These are phyloP conservation scores for Callitettix versicolor DNA, from an alignment of 1,140 invertebrate species.

Conservation along the genomic window DNA sequence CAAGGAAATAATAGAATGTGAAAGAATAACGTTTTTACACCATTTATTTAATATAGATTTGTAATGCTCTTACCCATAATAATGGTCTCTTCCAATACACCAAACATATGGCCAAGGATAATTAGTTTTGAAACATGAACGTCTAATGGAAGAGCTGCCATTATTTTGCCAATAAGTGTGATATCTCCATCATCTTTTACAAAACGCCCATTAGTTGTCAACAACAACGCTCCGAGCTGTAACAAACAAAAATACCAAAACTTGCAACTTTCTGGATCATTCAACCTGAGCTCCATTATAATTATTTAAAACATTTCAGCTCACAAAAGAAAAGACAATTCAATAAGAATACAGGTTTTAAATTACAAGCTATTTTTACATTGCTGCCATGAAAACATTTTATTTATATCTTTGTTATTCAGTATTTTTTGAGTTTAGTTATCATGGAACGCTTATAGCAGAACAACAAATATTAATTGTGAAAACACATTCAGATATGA, in stretches of 20 bases:
- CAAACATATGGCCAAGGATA: constrained; percentile 77
- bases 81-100: constrained; percentile 70
- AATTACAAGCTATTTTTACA: too few species aligned
- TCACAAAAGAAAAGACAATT: not conserved
- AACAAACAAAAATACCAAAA: constrained; percentile 9
- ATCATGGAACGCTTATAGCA: too few species aligned
- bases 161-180: constrained; percentile 74
- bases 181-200: constrained; percentile 71
- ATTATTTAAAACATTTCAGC: not conserved
- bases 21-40: too few species aligned
- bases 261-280: not conserved
- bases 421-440: not conserved
- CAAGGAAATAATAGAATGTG: too few species aligned
- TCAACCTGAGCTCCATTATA: not conserved
- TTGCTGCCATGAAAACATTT: not conserved
- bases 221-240: constrained; percentile 53
- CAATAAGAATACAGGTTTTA: constrained; percentile 5
- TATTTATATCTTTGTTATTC: too few species aligned
- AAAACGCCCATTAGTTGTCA: constrained; percentile 40
- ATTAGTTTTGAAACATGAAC: constrained; percentile 75
- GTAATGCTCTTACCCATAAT: constrained; percentile 67
- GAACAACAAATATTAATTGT: too few species aligned
- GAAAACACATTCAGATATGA: too few species aligned
- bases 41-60: too few species aligned
- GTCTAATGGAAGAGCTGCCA: constrained; percentile 74